phyloP scores from a whole-genome alignment of 2,113 vertebrate species.

The Mormyrus iriodes region DNA sequence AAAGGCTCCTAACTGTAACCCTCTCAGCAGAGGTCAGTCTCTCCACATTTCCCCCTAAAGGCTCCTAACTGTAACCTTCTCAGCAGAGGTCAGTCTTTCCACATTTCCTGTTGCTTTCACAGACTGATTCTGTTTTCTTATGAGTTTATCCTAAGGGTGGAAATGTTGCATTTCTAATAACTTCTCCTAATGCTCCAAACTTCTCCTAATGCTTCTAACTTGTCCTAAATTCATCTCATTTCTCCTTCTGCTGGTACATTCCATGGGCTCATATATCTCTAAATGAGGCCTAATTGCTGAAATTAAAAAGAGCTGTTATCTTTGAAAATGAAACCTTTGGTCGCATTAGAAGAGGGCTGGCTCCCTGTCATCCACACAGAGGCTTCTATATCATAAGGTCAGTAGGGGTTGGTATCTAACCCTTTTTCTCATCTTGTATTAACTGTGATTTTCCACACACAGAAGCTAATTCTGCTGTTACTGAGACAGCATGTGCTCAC shows the following conservation, averaged over 20 bases:
- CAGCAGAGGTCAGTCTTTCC: neutral
- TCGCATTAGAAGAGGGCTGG: neutral
- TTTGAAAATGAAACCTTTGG: neutral
- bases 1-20: conserved; percentile 53
- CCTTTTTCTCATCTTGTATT: neutral
- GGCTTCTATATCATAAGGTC: neutral
- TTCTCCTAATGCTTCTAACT: neutral
- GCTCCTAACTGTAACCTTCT: conserved; percentile 32
- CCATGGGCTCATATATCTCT: neutral
- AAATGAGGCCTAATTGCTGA: conserved; percentile 1
- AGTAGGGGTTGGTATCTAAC: neutral
- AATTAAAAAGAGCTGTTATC: neutral
- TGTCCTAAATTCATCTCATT: neutral
- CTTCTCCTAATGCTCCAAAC: neutral
- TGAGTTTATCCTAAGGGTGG: neutral
- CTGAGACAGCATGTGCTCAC: conserved; percentile 6
- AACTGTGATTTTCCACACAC: conserved; percentile 2
- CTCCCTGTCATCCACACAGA: neutral
- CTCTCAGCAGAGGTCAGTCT: conserved; percentile 86
- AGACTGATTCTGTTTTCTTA: neutral
- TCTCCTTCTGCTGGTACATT: neutral
- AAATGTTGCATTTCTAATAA: neutral
- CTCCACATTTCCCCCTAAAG: conserved; percentile 14
- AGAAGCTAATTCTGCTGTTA: conserved; percentile 25
- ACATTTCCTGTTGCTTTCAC: neutral